These are phyloP conservation scores for Drosophila atroscutellata DNA, from an alignment of 2,888 invertebrate genomes.

Conservation along the genomic window DNA sequence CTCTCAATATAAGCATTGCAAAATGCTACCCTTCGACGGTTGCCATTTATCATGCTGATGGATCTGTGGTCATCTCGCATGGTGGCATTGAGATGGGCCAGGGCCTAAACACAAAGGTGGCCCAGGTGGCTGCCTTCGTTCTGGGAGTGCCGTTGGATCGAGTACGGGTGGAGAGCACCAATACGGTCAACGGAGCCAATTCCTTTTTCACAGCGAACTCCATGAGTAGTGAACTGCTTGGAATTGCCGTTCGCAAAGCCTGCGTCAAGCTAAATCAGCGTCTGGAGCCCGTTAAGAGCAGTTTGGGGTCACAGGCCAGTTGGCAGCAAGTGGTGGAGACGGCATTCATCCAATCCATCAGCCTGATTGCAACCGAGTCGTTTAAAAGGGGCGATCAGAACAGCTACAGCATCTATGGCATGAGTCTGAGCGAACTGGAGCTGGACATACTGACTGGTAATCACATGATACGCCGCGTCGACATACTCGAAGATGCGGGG, in stretches of 20 bases:
- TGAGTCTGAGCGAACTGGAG: constrained; percentile 89
- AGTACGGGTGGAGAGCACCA: constrained; percentile 50
- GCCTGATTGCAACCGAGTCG: constrained; percentile 88
- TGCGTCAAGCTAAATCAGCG: constrained; percentile 88
- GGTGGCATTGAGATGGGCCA: constrained; percentile 93
- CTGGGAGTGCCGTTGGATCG: constrained; percentile 86
- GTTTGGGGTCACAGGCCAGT: constrained; percentile 71
- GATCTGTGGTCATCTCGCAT: constrained; percentile 89
- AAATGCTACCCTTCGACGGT: constrained; percentile 87
- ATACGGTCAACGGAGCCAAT: constrained; percentile 86
- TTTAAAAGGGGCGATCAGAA: constrained; percentile 86
- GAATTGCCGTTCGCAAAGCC: constrained; percentile 87
- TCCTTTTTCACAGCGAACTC: constrained; percentile 87
- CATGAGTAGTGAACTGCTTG: constrained; percentile 88
- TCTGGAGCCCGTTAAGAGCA: constrained; percentile 87
- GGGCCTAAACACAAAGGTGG: constrained; percentile 88
- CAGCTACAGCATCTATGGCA: constrained; percentile 88
- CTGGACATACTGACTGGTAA: constrained; percentile 92
- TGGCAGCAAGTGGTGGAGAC: constrained; percentile 86
- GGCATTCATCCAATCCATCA: constrained; percentile 82
- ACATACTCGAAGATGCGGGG: constrained; percentile 90
- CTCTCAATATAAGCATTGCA: constrained; percentile 29
- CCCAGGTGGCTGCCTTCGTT: constrained; percentile 90
- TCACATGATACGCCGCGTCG: constrained; percentile 88
- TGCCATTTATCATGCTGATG: constrained; percentile 90